Base-by-base conservation (phyloP, 2,113 vertebrate species). In the Bubalus kerabau region DNA sequence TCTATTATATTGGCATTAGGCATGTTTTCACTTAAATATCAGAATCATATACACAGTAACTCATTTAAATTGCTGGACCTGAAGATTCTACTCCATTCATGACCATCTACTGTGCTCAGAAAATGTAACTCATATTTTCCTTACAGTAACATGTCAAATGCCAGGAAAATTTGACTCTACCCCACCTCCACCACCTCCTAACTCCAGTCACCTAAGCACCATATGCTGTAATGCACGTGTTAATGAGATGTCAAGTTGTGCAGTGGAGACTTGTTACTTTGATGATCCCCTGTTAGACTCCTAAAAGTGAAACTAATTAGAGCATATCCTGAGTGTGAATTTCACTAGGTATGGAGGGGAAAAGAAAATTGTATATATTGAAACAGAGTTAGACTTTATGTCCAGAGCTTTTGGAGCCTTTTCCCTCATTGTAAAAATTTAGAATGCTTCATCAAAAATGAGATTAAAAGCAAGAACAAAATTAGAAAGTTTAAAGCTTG, bases 221-320 rank as follows among this genome's bases (percentile, higher is more conserved):
- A 84, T 59, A 95, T 95, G 67, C 50, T 94, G 60, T 71, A 97
- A 87, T 32, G 30, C 60, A 90, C 56, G 88, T 92, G 88, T 93
- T 97, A 97, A 98, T 96, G 95, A 98, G 86, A 97, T 95, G 64
- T 91, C 95, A 97, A 94, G 62, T 84, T 84, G 24, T 76, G 57
- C 60, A 94, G 64, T 60, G 36, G 81, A 97, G 82, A 92, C 67
- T 88, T 86, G 82, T 86, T 95, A 96, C 76, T 97, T 95, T 82
- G 60, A 91, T 96, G 85, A 96, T 91, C 85, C 74, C 60, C 60
- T 89, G 52, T 93, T 98, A 97, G 83, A 74, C 40, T 95, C 48
- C 88, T 92, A 83, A 92, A 97, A 96, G 56, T 91, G 32, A 95
- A 98, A 93, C 64, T 96, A 97, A 97, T 96, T 94, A 96, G 30